Percentiles rank a stretch among this genome's conserved stretches.
These are phyloP conservation scores for Drosophila tropicalis DNA, from an alignment of 1,140 invertebrate species.

Conservation along the genomic window DNA sequence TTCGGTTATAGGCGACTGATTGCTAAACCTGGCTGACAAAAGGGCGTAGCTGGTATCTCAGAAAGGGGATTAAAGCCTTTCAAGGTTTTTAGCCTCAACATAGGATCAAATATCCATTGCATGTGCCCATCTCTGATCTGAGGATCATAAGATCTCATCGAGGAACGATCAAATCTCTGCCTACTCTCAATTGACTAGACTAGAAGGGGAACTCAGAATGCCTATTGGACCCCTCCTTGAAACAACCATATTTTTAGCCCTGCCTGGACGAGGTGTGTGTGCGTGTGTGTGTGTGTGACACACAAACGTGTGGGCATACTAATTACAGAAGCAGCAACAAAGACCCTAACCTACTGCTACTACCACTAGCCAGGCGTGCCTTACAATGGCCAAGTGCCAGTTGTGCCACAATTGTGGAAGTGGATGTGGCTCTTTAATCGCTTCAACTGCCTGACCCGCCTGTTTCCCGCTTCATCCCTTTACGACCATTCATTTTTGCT, in stretches of 20 bases:
- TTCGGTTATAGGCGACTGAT: not conserved
- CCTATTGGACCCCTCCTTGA: not conserved
- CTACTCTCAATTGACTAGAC: too few relatives aligned
- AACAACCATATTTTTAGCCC: slow-evolving; percentile 25
- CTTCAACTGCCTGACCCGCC: slow-evolving; percentile 35
- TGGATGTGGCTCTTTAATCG: slow-evolving; percentile 68
- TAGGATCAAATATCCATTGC: too few relatives aligned
- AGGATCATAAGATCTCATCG: too few relatives aligned
- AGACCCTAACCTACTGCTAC: slow-evolving; percentile 23
- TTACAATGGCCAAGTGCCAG: slow-evolving; percentile 20
- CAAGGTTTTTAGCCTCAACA: too few relatives aligned
- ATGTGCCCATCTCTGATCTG: too few relatives aligned
- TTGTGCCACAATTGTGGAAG: slow-evolving; percentile 4
- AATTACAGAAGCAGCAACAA: slow-evolving; percentile 59
- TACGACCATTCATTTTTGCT: slow-evolving; percentile 35
- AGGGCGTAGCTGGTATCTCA: not conserved
- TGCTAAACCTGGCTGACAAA: slow-evolving; percentile 52
- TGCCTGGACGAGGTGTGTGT: not conserved
- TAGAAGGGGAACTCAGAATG: too few relatives aligned
- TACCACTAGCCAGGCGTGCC: slow-evolving; percentile 32
- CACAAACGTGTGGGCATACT: slow-evolving; percentile 66
- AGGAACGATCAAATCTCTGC: too few relatives aligned
- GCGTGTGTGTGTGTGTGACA: slow-evolving; percentile 31
- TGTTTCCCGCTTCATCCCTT: slow-evolving; percentile 13
- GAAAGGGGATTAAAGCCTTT: too few relatives aligned